Evolutionary conservation across 1,140 invertebrate species (phyloP).

Genomic region (Bombus waltoni): DNA sequence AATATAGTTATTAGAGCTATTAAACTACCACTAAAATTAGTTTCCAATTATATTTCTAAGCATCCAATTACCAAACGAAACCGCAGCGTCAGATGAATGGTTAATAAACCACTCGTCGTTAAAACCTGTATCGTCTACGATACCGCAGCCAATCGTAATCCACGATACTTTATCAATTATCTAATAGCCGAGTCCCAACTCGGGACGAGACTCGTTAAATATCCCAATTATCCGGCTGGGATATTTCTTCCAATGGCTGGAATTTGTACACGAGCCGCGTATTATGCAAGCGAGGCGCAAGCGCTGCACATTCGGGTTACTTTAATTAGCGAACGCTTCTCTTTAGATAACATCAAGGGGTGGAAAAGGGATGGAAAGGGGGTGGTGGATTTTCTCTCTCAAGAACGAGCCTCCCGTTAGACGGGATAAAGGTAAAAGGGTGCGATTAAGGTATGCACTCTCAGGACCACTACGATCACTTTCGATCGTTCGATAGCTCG

Average conservation of each 20-base stretch:
- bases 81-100: neutral
- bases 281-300: conserved; percentile 4
- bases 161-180: neutral
- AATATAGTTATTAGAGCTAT: too few relatives aligned
- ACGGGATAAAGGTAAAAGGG: too few relatives aligned
- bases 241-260: neutral
- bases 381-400: conserved; percentile 1
- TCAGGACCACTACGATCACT: conserved; percentile 38
- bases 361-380: neutral
- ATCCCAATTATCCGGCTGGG: neutral
- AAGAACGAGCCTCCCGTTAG: neutral
- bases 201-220: neutral
- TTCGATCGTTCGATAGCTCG: conserved; percentile 40
- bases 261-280: neutral
- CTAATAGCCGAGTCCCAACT: neutral
- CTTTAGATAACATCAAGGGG: conserved; percentile 47
- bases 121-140: neutral
- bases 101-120: neutral
- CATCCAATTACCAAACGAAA: neutral
- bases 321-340: conserved; percentile 59
- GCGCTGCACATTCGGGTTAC: conserved; percentile 41
- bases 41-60: neutral
- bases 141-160: neutral
- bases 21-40: neutral
- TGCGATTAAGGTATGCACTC: conserved; percentile 62